These are phyloP conservation scores for Brachirus orientalis DNA, from an alignment of 2,113 vertebrate species.

Conservation along the genomic window DNA sequence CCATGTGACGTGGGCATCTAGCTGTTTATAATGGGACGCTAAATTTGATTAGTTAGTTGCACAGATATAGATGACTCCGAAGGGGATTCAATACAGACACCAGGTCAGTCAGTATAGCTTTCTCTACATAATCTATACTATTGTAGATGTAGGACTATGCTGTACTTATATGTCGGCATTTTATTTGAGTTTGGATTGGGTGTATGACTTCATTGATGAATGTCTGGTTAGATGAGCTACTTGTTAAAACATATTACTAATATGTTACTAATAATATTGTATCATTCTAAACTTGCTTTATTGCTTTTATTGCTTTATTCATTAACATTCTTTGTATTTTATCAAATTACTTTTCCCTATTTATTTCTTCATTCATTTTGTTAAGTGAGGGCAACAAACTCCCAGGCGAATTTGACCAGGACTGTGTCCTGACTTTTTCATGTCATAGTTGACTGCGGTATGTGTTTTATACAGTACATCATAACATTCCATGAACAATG, in stretches of 20 bases:
- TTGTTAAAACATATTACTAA: no score
- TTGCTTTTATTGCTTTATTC: no score
- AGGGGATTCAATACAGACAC: slow-evolving; percentile 10
- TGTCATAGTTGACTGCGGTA: slow-evolving; percentile 66
- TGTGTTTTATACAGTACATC: slow-evolving; percentile 46
- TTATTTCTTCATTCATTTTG: not conserved
- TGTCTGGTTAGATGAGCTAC: not conserved
- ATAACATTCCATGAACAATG: slow-evolving; percentile 58
- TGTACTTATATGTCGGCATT: not conserved
- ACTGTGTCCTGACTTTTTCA: slow-evolving; percentile 8
- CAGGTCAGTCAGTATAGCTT: slow-evolving; percentile 1
- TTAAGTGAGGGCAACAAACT: no score
- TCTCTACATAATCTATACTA: slow-evolving; percentile 5
- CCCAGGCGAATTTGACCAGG: slow-evolving; percentile 42
- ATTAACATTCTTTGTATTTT: no score
- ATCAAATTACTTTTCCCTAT: not conserved
- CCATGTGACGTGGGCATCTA: not conserved
- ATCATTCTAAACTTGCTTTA: no score
- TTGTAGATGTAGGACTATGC: not conserved
- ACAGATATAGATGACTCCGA: slow-evolving; percentile 2
- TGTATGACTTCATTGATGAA: slow-evolving; percentile 8
- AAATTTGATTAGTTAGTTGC: slow-evolving; percentile 13
- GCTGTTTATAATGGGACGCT: not conserved
- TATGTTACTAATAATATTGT: no score
- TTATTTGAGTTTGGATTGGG: not conserved